phyloP scores from a whole-genome alignment of 2,888 invertebrate genomes.

The Euspilapteryx auroguttella region DNA sequence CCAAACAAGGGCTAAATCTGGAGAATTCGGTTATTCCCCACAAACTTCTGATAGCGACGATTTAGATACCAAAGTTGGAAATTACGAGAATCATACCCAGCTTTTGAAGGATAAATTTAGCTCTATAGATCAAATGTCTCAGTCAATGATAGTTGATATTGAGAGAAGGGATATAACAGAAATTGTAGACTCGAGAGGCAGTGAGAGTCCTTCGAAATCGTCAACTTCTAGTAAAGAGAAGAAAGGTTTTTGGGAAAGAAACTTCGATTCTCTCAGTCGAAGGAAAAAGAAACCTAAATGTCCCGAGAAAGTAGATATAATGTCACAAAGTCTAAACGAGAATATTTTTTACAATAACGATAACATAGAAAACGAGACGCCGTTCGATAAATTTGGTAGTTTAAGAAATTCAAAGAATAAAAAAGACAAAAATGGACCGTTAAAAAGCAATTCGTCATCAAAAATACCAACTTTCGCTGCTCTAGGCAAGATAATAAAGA shows the following conservation, averaged over 20 bases:
- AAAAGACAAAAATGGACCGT: slow-evolving; percentile 26
- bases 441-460: slow-evolving; percentile 44
- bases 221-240: slow-evolving; percentile 44
- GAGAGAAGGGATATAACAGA: slow-evolving; percentile 34
- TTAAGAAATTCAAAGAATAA: slow-evolving; percentile 44
- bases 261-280: slow-evolving; percentile 52
- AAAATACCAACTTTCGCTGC: slow-evolving; percentile 54
- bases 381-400: slow-evolving; percentile 47
- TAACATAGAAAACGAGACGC: slow-evolving; percentile 39
- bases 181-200: slow-evolving; percentile 17
- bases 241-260: slow-evolving; percentile 58
- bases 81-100: slow-evolving; percentile 40
- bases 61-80: slow-evolving; percentile 28
- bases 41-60: slow-evolving; percentile 52
- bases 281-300: slow-evolving; percentile 36
- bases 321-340: slow-evolving; percentile 59
- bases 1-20: slow-evolving; percentile 49
- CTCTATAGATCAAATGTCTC: slow-evolving; percentile 55
- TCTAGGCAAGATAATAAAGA: slow-evolving; percentile 50
- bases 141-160: slow-evolving; percentile 53
- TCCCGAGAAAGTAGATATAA: slow-evolving; percentile 40
- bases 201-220: slow-evolving; percentile 42
- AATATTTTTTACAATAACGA: slow-evolving; percentile 50
- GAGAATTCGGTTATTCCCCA: slow-evolving; percentile 49
- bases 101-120: slow-evolving; percentile 47